phyloP scores from a whole-genome alignment of 2,113 vertebrate species.

The Proteles cristata region DNA sequence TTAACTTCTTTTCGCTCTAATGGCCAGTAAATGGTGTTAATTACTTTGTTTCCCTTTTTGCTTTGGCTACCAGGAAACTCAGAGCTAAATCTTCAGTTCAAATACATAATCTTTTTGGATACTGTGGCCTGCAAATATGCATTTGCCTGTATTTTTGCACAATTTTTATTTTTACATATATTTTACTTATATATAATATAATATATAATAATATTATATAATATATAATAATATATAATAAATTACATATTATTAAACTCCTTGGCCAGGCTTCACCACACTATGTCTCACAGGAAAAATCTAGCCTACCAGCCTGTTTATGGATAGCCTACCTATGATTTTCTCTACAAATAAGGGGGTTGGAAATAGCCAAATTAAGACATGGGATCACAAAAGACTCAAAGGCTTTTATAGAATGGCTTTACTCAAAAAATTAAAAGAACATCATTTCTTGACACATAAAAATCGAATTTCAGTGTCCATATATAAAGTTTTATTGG shows the following conservation, averaged over 20 bases:
- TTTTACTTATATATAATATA: too few relatives aligned
- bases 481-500: background rate
- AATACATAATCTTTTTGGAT: background rate
- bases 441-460: background rate
- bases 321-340: background rate
- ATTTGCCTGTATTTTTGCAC: background rate
- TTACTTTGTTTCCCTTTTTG: background rate
- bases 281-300: background rate
- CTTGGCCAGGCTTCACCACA: background rate
- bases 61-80: slow-evolving; percentile 57
- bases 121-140: background rate
- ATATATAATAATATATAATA: too few relatives aligned
- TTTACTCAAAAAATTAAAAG: background rate
- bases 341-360: background rate
- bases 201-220: too few relatives aligned
- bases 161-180: background rate
- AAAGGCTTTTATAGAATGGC: background rate
- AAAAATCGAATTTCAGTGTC: background rate
- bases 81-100: background rate
- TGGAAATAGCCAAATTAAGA: background rate
- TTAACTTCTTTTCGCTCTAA: background rate
- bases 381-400: background rate
- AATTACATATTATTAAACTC: background rate
- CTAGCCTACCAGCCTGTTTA: background rate
- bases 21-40: background rate